Evolutionary conservation across 2,113 vertebrate genomes (phyloP), one percentile per base, ranked within the genome.

Genomic region (Tachysurus vachellii): DNA sequence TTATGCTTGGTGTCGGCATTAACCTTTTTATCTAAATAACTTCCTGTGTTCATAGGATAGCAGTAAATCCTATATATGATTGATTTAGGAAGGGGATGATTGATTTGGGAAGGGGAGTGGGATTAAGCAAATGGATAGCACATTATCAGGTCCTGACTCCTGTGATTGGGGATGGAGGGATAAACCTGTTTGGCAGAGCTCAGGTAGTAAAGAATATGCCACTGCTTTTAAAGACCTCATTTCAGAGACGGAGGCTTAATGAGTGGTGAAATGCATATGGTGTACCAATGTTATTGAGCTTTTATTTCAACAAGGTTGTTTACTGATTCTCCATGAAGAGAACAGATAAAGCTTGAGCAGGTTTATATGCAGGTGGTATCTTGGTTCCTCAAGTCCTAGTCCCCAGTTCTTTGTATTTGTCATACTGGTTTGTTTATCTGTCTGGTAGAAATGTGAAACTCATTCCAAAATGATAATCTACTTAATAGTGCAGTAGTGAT

Each of bases 111-210:
- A 71, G n/a, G 64, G 28, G 42, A 71, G 62, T 28, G 76, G 83
- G 85, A 83, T 86, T 87, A 84, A 88, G 85, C 81, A 90, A 75
- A 89, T 88, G 84, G 88, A 90, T 6, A 2, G 76, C 50, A 44
- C 23, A 66, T 81, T 76, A 62, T 44, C 62, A 47, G 54, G 50
- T 86, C 84, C 66, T 19, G 57, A 82, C 62, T n/a, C 12, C 62
- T 28, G 80, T 50, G 85, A 59, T 82, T 47, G 61, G 17, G 50
- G 76, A 77, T 75, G 57, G 62, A 80, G 17, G 50, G 76, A 77
- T 75, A 73, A 71, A 85, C 53, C 64, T 77, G 75, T 87, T 87
- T 85, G 86, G 79, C 83, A 89, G 64, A 42, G 79, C 80, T 50
- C 62, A 50, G 75, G 59, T 73, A 23, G 62, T 28, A 47, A 71